Conservation (phyloP, 53 echinoderm and acorn worm genomes). For the Holothuria scabra region DNA sequence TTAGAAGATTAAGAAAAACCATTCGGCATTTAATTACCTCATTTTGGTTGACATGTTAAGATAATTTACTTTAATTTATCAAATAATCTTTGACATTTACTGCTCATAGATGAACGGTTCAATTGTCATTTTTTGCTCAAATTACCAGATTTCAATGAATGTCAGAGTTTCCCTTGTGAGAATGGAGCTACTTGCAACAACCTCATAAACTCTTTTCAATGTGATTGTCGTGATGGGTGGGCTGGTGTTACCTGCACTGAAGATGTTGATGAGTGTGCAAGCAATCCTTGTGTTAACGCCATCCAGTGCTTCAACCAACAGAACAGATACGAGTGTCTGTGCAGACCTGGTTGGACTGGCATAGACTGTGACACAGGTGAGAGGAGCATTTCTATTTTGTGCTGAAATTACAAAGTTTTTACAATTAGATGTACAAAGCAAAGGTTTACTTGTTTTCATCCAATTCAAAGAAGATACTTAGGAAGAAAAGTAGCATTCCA, state of each 20-base stretch:
- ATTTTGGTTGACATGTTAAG: no score
- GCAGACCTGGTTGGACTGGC: constrained; percentile 41
- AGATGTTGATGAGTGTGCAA: constrained; percentile 81
- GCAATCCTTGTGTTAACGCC: constrained; percentile 77
- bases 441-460: no score
- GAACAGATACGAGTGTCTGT: constrained; percentile 63
- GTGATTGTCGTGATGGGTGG: constrained; percentile 37
- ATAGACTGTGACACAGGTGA: constrained; percentile 39
- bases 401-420: no score
- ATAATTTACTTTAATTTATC: background rate
- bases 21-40: no score
- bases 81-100: background rate
- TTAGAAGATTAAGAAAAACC: no score
- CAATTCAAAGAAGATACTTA: no score
- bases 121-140: background rate
- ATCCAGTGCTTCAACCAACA: constrained; percentile 60
- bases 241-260: constrained; percentile 12
- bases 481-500: no score
- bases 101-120: background rate
- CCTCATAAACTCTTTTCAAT: constrained; percentile 4
- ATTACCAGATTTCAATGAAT: constrained; percentile 34
- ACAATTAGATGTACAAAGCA: no score
- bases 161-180: constrained; percentile 43
- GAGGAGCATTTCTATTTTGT: background rate
- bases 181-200: constrained; percentile 43